These are phyloP conservation scores for Drosophila mimetica DNA, from an alignment of 2,888 invertebrate genomes.

Conservation along the genomic window DNA sequence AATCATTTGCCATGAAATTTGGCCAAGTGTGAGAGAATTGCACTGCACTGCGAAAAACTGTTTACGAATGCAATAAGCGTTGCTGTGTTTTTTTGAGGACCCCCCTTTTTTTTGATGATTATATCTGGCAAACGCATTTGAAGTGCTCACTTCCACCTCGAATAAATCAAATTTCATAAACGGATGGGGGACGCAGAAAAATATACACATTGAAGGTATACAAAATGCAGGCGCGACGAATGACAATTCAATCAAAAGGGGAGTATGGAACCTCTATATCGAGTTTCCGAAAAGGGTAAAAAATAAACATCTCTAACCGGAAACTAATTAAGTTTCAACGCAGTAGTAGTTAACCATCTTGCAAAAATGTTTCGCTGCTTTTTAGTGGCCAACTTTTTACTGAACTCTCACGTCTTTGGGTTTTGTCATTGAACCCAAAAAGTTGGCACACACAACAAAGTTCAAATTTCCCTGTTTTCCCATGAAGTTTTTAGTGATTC, in stretches of 20 bases:
- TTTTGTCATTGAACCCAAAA: constrained; percentile 4
- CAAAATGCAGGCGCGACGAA: constrained; percentile 24
- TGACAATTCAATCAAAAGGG: constrained; percentile 57
- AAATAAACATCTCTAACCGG: constrained; percentile 16
- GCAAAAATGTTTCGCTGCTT: background rate
- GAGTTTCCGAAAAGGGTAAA: background rate
- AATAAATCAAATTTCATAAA: constrained; percentile 66
- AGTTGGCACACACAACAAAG: constrained; percentile 15
- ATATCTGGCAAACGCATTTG: constrained; percentile 66
- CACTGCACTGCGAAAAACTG: constrained; percentile 59
- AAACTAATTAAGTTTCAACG: constrained; percentile 20
- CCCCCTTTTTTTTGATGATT: constrained; percentile 16
- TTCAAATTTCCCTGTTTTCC: constrained; percentile 37
- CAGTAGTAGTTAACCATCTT: background rate
- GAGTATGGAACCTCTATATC: constrained; percentile 2
- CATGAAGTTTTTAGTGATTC: constrained; percentile 19
- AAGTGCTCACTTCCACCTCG: constrained; percentile 72
- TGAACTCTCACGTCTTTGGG: constrained; percentile 12
- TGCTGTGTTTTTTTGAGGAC: constrained; percentile 1
- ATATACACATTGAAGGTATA: background rate
- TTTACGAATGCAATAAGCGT: constrained; percentile 71
- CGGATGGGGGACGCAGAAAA: constrained; percentile 36
- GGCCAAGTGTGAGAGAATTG: constrained; percentile 73
- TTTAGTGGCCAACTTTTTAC: background rate
- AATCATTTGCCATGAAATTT: constrained; percentile 67